Evolutionary conservation across 2,113 vertebrate genomes (phyloP).

Genomic region (Numenius arquata): DNA sequence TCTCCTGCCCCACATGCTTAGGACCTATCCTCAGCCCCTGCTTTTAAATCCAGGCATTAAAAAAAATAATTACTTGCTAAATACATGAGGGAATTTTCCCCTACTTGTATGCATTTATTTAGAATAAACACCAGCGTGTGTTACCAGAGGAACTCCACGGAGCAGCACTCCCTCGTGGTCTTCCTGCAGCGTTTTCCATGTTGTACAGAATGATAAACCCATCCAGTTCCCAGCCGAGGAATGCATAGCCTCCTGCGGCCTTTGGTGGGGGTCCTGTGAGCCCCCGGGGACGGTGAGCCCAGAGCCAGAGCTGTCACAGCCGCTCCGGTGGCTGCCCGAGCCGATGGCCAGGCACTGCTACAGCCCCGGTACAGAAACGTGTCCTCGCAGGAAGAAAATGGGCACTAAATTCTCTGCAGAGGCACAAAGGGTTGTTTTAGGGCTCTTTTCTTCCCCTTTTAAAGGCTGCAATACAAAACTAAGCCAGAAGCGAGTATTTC

Average conservation of each 20-base stretch:
- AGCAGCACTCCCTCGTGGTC: not conserved
- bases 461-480: not conserved
- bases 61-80: not conserved
- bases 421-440: not conserved
- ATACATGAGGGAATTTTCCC: not conserved
- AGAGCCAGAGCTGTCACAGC: not conserved
- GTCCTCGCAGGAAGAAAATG: rapidly evolving
- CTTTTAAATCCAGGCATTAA: not conserved
- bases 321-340: rapidly evolving
- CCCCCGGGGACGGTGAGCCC: not conserved
- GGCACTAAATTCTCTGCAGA: not conserved
- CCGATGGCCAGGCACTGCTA: not conserved
- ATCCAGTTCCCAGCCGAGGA: not conserved
- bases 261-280: not conserved
- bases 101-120: not conserved
- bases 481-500: not conserved
- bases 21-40: not conserved
- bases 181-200: not conserved
- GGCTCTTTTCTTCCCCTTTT: not conserved
- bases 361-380: not conserved
- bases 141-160: not conserved
- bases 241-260: not conserved
- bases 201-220: not conserved
- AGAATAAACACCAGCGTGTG: not conserved
- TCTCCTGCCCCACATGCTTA: not conserved